A percentile compares a stretch with the other conserved stretches of the same genome.
Conservation (phyloP, 2,888 invertebrate genomes). For the Sinhomidia bicolor region DNA sequence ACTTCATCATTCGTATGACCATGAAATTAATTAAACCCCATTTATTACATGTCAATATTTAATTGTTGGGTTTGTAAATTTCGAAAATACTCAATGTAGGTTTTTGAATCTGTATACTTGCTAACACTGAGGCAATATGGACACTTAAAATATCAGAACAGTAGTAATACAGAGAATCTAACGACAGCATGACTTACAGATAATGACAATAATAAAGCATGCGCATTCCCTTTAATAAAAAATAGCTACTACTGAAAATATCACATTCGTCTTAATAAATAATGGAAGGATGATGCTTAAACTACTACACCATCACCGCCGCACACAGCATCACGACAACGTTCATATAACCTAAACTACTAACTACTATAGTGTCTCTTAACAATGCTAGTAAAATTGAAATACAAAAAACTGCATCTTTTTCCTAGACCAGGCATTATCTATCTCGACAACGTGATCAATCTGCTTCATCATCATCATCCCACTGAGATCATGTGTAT, state of each 20-base stretch:
- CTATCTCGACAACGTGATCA: constrained; percentile 60
- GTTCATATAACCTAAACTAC: too few relatives aligned
- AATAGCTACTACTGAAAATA: constrained; percentile 17
- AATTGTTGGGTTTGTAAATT: too few relatives aligned
- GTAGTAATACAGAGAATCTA: not conserved
- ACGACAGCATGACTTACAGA: constrained; percentile 22
- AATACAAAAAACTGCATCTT: not conserved
- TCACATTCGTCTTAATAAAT: constrained; percentile 56
- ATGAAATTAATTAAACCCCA: too few relatives aligned
- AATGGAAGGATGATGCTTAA: constrained; percentile 44
- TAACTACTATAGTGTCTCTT: not conserved
- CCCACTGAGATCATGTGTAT: not conserved
- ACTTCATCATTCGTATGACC: too few relatives aligned
- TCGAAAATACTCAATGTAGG: too few relatives aligned
- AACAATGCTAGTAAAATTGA: not conserved
- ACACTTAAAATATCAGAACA: not conserved
- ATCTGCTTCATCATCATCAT: constrained; percentile 58
- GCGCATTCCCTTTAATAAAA: constrained; percentile 27
- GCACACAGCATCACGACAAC: not conserved
- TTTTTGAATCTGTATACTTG: too few relatives aligned
- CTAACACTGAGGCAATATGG: not conserved
- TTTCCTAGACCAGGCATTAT: not conserved
- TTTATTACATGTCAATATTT: too few relatives aligned
- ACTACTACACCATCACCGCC: not conserved
- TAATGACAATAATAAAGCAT: constrained; percentile 43